Base-by-base conservation (phyloP, 2,113 vertebrate species). In the Epinephelus moara region DNA sequence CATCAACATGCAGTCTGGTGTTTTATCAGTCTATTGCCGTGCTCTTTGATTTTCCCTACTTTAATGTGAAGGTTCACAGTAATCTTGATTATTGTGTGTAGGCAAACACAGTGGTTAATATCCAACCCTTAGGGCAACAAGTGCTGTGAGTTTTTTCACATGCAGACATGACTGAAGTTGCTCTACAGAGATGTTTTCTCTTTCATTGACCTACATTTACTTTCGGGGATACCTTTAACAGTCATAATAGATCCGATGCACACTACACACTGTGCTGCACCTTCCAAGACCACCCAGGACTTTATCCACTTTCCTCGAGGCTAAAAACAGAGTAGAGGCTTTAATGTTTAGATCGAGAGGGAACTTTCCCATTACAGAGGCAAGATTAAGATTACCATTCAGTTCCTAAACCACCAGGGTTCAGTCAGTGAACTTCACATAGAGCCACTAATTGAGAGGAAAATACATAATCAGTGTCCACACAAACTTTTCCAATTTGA, bases 131-230 rank as follows among this genome's bases (percentile, higher is more conserved):
- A 10, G 0, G 40, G 27, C 2, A 73, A 68, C 40, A 47, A 12
- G 6, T 40, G 25, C 50, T 23, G 23, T 2, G 2, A 61, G 25
- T 50, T 23, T 8, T 55, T 49, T 14, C 30, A 19, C 3, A 4
- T 57, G 13, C 30, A 56, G 57, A 64, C 49, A 57, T 50, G 15
- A n/a, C 62, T 63, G 9, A 45, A 4, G 10, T 60, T 80, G 9
- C 37, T 60, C 37, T 47, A 3, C 12, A 4, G 21, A 5, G 18
- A 17, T 25, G 57, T 60, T 59, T 33, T 23, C 23, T 19, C 18
- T 1, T 68, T 67, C 10, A 0, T 13, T 85, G 70, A 85, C 81
- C 86, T 81, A 79, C 70, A 79, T 82, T 27, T 61, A 45, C 55
- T 11, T 8, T 56, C 47, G 23, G 3, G 13, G 11, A 49, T 27